A percentile compares a stretch with the other conserved stretches of the same genome.
Conservation (phyloP, 2,113 vertebrate genomes). For the Pelecanus crispus region DNA sequence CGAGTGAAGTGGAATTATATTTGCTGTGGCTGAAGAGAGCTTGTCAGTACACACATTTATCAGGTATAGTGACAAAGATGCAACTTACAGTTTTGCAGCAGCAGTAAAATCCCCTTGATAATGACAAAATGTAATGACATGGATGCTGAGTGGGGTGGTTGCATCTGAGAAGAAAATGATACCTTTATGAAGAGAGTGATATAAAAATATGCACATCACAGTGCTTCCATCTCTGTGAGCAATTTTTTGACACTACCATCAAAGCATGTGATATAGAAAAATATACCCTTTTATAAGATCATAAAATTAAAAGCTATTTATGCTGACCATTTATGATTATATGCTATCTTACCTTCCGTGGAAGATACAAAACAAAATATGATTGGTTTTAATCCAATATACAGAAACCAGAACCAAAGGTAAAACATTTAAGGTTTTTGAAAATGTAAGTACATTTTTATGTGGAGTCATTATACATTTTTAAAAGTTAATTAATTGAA, state of each 20-base stretch:
- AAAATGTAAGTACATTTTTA: not conserved
- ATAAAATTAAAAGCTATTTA: constrained; percentile 1
- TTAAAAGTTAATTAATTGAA: not conserved
- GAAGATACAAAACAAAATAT: not conserved
- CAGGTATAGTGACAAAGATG: not conserved
- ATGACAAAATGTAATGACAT: not conserved
- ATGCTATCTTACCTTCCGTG: not conserved
- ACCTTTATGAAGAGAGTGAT: not conserved
- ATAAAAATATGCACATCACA: not conserved
- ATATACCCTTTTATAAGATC: not conserved
- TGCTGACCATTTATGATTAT: not conserved
- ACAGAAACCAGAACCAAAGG: not conserved
- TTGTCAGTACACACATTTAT: not conserved
- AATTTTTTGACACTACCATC: not conserved
- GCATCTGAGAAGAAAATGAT: not conserved
- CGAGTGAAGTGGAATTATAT: not conserved
- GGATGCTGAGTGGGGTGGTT: not conserved
- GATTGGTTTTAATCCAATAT: not conserved
- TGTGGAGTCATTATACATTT: not conserved
- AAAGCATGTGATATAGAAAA: not conserved
- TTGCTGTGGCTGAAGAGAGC: not conserved
- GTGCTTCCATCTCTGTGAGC: not conserved
- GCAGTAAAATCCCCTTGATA: not conserved
- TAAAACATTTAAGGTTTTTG: not conserved
- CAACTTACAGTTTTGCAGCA: not conserved